Evolutionary conservation across 2,888 invertebrate genomes (phyloP), one percentile per base, ranked within the genome.

Genomic region (Galeopsomyia nigrocyanea): DNA sequence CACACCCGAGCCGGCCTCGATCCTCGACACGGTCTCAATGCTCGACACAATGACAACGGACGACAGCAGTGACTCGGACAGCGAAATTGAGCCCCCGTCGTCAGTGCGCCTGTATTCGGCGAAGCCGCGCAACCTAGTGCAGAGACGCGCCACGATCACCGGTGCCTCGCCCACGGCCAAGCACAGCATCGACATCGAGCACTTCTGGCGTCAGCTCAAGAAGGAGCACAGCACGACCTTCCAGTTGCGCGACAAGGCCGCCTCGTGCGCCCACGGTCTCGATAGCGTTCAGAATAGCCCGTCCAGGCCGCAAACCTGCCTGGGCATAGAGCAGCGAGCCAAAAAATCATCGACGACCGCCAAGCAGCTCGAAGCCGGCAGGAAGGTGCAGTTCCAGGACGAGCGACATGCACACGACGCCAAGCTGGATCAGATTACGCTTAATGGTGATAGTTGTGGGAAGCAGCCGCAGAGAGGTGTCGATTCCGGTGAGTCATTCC

Each of bases 101-200:
- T 76, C 84, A 80, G 88, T 88, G 56, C 86, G 94, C 50, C 87
- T 95, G 82, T 94, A 93, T 83, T 91, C 93, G 63, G 90, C 93
- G 2, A 94, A 93, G 85, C 95, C 95, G 10, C 89, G 93, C 71
- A 90, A 92, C 21, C 89, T 92, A 77, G 89, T 94, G 50, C 94
- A 94, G 83, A 90, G 97, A 14, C 89, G 97, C 19, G 95, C 97
- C 79, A 95, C 96, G 1, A 94, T 97, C 77, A 93, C 96, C 79
- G 96, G 97, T 17, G 93, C 91, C 70, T 91, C 91, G 77, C 92
- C 93, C n/a, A 89, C 89, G 16, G 88, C 89, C 76, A 89, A 89
- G 80, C 90, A 92, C 69, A 89, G 90, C 74, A 89, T 91, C 78
- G 89, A 91, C 80, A 89, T 93, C 71, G 92, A 94, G 81, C 92